These are phyloP conservation scores for Toxotes jaculatrix DNA, from an alignment of 2,113 vertebrate species.

Conservation along the genomic window DNA sequence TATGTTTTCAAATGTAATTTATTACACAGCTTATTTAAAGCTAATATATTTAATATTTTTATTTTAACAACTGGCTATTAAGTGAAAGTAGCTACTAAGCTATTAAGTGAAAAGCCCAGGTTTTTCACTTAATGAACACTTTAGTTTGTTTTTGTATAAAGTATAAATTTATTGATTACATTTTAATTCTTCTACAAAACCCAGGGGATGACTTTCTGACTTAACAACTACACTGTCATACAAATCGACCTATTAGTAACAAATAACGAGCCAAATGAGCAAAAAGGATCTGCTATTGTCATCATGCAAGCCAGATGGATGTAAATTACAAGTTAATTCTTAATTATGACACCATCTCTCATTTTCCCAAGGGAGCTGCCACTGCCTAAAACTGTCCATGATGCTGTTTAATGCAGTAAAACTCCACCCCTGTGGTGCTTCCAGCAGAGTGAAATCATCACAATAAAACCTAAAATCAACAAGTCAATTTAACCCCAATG, in stretches of 20 bases:
- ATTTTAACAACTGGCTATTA: too few relatives aligned
- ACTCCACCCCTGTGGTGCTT: conserved; percentile 1
- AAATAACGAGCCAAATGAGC: background rate
- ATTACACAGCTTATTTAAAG: background rate
- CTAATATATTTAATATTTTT: too few relatives aligned
- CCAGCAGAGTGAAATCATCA: background rate
- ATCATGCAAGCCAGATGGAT: background rate
- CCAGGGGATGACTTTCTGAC: background rate
- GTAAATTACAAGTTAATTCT: background rate
- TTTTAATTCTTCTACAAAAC: background rate
- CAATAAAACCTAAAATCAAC: background rate
- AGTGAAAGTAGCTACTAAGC: too few relatives aligned
- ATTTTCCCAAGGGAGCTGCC: conserved; percentile 14
- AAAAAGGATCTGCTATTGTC: background rate
- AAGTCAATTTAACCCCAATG: background rate
- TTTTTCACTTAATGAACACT: too few relatives aligned
- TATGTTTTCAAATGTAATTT: background rate
- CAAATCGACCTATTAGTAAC: background rate
- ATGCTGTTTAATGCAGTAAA: background rate
- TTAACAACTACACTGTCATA: background rate
- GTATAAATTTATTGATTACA: background rate
- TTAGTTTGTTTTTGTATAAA: background rate
- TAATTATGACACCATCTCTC: background rate
- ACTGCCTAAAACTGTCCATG: conserved; percentile 6
- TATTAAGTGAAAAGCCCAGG: too few relatives aligned